phyloP scores from a whole-genome alignment of 2,113 vertebrate genomes.

The Bostrychus sinensis region DNA sequence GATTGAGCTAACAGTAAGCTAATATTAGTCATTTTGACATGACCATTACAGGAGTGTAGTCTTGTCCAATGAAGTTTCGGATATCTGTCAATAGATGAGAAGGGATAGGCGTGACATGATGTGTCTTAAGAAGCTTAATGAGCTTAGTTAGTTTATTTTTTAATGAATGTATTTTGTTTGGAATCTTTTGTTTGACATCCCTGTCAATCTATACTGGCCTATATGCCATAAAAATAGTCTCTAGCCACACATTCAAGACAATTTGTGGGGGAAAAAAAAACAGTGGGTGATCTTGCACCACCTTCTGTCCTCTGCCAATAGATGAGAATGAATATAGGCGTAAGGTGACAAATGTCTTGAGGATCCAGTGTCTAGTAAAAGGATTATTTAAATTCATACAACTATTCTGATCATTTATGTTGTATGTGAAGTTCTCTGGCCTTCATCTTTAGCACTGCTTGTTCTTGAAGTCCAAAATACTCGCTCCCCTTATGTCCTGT shows the following conservation, averaged over 20 bases:
- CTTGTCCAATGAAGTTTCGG: constrained; percentile 65
- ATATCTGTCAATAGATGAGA: constrained; percentile 71
- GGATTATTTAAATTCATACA: constrained; percentile 23
- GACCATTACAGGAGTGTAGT: constrained; percentile 55
- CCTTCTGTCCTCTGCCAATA: constrained; percentile 53
- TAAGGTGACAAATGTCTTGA: constrained; percentile 28
- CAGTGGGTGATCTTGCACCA: not conserved
- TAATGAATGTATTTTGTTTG: too few species aligned
- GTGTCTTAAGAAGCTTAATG: constrained; percentile 4
- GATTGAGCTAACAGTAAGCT: constrained; percentile 56
- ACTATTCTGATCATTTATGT: not conserved
- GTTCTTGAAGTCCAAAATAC: constrained; percentile 4
- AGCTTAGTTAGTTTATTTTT: too few species aligned
- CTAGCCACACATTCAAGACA: too few species aligned
- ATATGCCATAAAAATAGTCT: too few species aligned
- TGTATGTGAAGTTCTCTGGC: not conserved
- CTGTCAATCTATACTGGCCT: too few species aligned
- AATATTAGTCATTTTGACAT: constrained; percentile 76
- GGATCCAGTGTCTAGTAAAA: constrained; percentile 25
- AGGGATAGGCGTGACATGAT: constrained; percentile 49
- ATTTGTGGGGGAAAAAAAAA: too few species aligned
- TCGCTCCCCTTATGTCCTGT: not conserved
- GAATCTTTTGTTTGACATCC: too few species aligned
- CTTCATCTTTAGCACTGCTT: not conserved
- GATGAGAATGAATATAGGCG: constrained; percentile 63